Conservation (phyloP, 2,113 vertebrate genomes). For the Rhizomys pruinosus region DNA sequence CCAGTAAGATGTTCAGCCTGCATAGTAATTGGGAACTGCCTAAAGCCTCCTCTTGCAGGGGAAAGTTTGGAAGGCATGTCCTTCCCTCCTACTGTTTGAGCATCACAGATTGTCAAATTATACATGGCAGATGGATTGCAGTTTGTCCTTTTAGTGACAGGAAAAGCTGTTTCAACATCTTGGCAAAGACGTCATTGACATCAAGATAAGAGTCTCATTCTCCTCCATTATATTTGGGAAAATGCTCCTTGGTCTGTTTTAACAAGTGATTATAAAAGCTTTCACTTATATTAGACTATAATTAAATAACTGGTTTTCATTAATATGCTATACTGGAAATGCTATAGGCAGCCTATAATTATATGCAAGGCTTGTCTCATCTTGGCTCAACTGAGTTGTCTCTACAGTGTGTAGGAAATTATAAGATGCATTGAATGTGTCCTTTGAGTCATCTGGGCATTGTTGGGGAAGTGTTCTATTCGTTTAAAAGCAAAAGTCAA, state of each 20-base stretch:
- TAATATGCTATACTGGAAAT: conserved; percentile 63
- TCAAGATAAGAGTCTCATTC: conserved; percentile 69
- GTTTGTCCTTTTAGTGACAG: conserved; percentile 84
- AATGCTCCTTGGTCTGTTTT: conserved; percentile 70
- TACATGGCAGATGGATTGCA: conserved; percentile 84
- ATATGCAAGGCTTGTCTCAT: conserved; percentile 18
- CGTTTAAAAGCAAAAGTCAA: conserved; percentile 53
- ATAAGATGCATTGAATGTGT: conserved; percentile 47
- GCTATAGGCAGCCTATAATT: conserved; percentile 63
- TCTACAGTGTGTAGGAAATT: conserved; percentile 67
- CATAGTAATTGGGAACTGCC: conserved; percentile 78
- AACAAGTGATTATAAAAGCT: conserved; percentile 63
- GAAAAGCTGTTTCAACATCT: conserved; percentile 78
- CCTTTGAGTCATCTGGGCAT: conserved; percentile 60
- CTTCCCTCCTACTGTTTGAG: conserved; percentile 81
- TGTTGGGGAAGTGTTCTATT: conserved; percentile 56
- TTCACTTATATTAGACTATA: conserved; percentile 64
- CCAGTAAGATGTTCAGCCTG: conserved; percentile 66
- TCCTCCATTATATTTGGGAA: conserved; percentile 64
- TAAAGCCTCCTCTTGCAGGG: conserved; percentile 75
- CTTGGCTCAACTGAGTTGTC: conserved; percentile 58
- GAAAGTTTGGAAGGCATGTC: conserved; percentile 77
- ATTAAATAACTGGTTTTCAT: conserved; percentile 71
- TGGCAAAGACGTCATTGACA: conserved; percentile 60
- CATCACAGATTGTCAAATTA: conserved; percentile 84